Evolutionary conservation across 2,113 vertebrate genomes (phyloP), one percentile per base, ranked within the genome.

Genomic region (Nerophis lumbriciformis): DNA sequence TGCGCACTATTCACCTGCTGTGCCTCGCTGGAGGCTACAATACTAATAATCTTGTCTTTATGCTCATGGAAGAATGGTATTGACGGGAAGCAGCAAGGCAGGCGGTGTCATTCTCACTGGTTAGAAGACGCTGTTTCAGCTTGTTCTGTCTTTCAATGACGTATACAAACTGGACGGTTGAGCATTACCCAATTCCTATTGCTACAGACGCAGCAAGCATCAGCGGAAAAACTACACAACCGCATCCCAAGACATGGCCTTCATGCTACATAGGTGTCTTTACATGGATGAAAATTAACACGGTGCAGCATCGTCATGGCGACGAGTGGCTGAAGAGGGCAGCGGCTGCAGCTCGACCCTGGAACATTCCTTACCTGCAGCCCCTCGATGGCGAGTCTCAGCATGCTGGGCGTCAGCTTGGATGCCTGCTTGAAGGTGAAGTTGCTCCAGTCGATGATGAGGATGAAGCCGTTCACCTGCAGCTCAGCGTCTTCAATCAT

Each of bases 401-500:
- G 90, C 96, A 99, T 98, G 87, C 95, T 96, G 68, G 96, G 96
- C 0, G 96, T 99, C 60, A 99, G 92, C 37, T 97, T 98, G 65
- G 96, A 99, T 51, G 96, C 96, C 86, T 99, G 96, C 69, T 99
- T 99, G 89, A 99, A 99, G 67, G 96, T 98, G 88, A 99, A 99
- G 89, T 99, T 99, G 81, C 96, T 99, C 96, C 96, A 99, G 91
- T 99, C 96, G 87, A 99, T 99, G 88, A 97, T 97, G 90, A 99
- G 90, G 89, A 99, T 94, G 92, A 99, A 99, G 79, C 96, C 96
- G 76, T 99, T 99, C 70, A 99, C 95, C 82, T 99, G 96, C 76
- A 98, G 93, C 88, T 99, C 96, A 0, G 96, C 94, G 54, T 99
- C 96, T 89, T 99, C 96, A 37, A 99, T 99, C 95, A 99, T 98